Conservation (phyloP, 2,888 invertebrate species). For the Myopa tessellatipennis region DNA sequence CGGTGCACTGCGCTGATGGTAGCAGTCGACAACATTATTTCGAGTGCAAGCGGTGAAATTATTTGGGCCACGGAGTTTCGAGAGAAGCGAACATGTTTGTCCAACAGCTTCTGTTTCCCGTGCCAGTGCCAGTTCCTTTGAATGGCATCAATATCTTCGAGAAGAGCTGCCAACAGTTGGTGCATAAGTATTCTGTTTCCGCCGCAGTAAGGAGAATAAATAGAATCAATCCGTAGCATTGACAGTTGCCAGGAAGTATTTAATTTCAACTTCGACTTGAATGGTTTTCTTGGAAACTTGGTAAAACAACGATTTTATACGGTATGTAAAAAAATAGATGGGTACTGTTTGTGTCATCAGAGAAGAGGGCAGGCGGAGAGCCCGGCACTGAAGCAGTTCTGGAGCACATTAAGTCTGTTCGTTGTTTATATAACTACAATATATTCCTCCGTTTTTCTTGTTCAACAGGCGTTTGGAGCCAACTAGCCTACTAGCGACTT, state of each 20-base stretch:
- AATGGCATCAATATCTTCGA: conserved; percentile 17
- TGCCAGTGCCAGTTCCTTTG: background rate
- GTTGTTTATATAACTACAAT: no score
- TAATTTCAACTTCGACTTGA: background rate
- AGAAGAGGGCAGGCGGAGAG: no score
- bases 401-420: no score
- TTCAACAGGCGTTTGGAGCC: no score
- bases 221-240: background rate
- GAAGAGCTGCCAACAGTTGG: background rate
- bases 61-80: conserved; percentile 13
- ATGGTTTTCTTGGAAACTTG: background rate
- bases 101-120: background rate
- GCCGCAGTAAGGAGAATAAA: conserved; percentile 13
- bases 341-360: no score
- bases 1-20: conserved; percentile 51
- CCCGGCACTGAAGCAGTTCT: no score
- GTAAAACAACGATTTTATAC: no score
- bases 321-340: no score
- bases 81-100: conserved; percentile 7
- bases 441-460: no score
- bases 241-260: conserved; percentile 16
- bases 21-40: conserved; percentile 55
- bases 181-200: background rate
- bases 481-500: no score
- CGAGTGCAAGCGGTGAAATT: conserved; percentile 26